These are phyloP conservation scores for Aegotheles bennettii DNA, from an alignment of 2,113 vertebrate genomes.

Conservation along the genomic window DNA sequence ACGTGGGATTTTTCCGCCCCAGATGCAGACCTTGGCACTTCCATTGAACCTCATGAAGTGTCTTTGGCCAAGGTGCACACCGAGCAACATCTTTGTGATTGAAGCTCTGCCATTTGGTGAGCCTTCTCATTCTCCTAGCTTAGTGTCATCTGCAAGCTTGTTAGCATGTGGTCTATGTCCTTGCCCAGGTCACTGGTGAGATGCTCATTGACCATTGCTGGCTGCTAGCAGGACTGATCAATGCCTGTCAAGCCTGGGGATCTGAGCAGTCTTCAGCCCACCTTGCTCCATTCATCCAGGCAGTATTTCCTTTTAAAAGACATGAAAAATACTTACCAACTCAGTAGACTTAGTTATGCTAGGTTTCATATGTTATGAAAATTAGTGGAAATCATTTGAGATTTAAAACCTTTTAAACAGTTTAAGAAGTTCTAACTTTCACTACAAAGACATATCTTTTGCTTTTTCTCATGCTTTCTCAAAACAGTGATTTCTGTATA, in stretches of 20 bases:
- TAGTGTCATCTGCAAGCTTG: neutral
- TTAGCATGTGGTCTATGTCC: neutral
- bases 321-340: neutral
- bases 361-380: neutral
- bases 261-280: neutral
- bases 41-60: fast-evolving
- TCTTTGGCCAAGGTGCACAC: neutral
- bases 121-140: neutral
- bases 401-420: neutral
- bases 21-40: neutral
- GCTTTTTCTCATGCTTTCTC: neutral
- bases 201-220: neutral
- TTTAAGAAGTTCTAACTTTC: neutral
- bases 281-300: neutral
- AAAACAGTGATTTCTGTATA: neutral
- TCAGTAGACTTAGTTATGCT: neutral
- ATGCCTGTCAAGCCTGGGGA: neutral
- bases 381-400: neutral
- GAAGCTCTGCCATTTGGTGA: neutral
- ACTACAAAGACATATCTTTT: neutral
- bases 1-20: fast-evolving
- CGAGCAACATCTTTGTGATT: neutral
- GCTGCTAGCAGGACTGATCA: neutral
- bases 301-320: neutral
- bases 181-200: neutral